Percentiles rank a stretch among this genome's conserved stretches.
phyloP scores from a whole-genome alignment of 2,113 vertebrate genomes.

The Poeciliopsis occidentalis region DNA sequence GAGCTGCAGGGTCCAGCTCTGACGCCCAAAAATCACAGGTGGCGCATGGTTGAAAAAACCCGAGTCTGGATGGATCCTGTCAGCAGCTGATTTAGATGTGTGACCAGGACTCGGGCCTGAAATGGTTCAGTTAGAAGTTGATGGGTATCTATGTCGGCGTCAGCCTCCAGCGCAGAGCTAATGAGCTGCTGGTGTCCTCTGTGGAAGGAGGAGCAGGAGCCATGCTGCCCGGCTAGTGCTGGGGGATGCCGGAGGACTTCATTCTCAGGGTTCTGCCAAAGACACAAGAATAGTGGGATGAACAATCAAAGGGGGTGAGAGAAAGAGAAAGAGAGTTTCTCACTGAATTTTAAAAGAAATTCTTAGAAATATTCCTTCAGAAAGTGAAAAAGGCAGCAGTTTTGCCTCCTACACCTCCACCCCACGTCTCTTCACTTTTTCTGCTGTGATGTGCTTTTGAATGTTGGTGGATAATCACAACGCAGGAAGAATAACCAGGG shows the following conservation, averaged over 20 bases:
- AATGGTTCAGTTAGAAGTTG: not conserved
- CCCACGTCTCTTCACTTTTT: not conserved
- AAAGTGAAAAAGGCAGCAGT: not conserved
- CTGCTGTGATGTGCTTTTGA: not conserved
- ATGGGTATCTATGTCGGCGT: constrained; percentile 63
- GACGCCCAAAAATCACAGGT: constrained; percentile 48
- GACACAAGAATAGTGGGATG: constrained; percentile 41
- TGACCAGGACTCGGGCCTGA: constrained; percentile 3
- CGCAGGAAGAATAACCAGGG: not conserved
- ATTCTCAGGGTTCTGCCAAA: constrained; percentile 42
- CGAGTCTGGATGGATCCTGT: not conserved
- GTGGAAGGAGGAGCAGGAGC: constrained; percentile 48
- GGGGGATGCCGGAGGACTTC: constrained; percentile 38
- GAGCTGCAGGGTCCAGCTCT: constrained; percentile 54
- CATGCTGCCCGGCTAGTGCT: constrained; percentile 63
- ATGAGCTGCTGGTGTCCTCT: constrained; percentile 52
- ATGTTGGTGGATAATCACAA: not conserved
- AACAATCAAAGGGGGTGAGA: constrained; percentile 14
- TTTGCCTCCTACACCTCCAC: not conserved
- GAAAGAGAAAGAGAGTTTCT: constrained; percentile 23
- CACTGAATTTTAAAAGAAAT: not conserved
- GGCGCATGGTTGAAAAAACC: constrained; percentile 41
- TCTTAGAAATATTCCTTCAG: not conserved
- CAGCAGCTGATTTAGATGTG: constrained; percentile 6
- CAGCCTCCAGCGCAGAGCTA: constrained; percentile 63